Evolutionary conservation across 2,113 vertebrate species (phyloP).

Genomic region (Theristicus caerulescens): DNA sequence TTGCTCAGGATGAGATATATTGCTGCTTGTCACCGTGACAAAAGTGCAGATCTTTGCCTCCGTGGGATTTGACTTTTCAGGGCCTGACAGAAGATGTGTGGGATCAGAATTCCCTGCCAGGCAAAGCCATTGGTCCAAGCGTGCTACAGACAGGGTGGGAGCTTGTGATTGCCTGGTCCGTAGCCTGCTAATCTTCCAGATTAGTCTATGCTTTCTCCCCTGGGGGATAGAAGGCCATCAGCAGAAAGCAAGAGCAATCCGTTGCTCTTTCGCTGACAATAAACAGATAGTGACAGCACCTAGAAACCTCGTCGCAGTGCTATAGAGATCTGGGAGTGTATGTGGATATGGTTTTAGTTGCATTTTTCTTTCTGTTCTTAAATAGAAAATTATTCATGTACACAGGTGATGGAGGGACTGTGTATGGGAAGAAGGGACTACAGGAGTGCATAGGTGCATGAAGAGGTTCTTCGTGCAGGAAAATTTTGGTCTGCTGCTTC

Average conservation of each 20-base stretch:
- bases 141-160: background rate
- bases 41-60: slow-evolving; percentile 28
- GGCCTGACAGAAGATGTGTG: slow-evolving; percentile 40
- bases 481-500: background rate
- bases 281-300: slow-evolving; percentile 23
- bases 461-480: background rate
- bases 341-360: background rate
- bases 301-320: background rate
- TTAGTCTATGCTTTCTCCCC: slow-evolving; percentile 44
- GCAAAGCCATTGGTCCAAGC: slow-evolving; percentile 12
- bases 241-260: slow-evolving; percentile 42
- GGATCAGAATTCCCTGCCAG: slow-evolving; percentile 55
- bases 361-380: background rate
- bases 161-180: slow-evolving; percentile 24
- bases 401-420: background rate
- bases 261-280: slow-evolving; percentile 24
- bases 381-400: background rate
- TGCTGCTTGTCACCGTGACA: background rate
- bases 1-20: background rate
- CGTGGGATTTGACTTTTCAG: background rate
- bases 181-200: slow-evolving; percentile 60
- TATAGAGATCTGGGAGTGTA: background rate
- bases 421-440: background rate
- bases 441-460: background rate
- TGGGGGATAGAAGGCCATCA: slow-evolving; percentile 37